phyloP scores from a whole-genome alignment of 2,113 vertebrate genomes.

The Microtus montanus region DNA sequence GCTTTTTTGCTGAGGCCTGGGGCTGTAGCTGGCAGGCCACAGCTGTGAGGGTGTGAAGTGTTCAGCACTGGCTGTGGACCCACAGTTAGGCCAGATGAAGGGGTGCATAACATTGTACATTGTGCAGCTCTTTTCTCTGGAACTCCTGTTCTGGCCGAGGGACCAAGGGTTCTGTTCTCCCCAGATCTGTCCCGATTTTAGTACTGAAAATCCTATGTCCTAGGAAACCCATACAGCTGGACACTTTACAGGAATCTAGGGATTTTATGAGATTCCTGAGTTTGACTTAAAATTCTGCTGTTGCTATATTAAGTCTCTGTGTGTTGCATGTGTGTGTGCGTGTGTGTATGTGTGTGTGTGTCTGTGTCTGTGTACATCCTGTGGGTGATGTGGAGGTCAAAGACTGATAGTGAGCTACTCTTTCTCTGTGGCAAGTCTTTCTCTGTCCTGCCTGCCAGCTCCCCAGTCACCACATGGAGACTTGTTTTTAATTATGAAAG shows the following conservation, averaged over 20 bases:
- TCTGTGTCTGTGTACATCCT: background rate
- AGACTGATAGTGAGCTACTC: background rate
- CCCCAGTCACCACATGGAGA: too few relatives aligned
- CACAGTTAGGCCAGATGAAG: background rate
- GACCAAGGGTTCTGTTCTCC: background rate
- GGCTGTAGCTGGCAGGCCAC: background rate
- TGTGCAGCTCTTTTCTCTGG: background rate
- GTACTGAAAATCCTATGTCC: background rate
- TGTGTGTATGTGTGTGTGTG: background rate
- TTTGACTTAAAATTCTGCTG: background rate
- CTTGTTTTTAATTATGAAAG: too few relatives aligned
- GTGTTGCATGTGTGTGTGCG: too few relatives aligned
- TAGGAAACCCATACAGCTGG: background rate
- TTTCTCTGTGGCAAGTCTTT: background rate
- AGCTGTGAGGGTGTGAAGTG: background rate
- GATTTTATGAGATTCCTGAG: background rate
- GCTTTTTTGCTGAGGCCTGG: background rate
- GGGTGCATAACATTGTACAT: too few relatives aligned
- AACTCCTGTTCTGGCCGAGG: background rate
- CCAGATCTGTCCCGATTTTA: background rate
- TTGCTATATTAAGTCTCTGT: background rate
- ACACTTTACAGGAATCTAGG: background rate
- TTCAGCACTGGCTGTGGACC: background rate
- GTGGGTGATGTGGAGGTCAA: background rate
- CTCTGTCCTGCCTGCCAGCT: too few relatives aligned